These are phyloP conservation scores for Galbula dea DNA, from an alignment of 2,113 vertebrate genomes.

Conservation along the genomic window DNA sequence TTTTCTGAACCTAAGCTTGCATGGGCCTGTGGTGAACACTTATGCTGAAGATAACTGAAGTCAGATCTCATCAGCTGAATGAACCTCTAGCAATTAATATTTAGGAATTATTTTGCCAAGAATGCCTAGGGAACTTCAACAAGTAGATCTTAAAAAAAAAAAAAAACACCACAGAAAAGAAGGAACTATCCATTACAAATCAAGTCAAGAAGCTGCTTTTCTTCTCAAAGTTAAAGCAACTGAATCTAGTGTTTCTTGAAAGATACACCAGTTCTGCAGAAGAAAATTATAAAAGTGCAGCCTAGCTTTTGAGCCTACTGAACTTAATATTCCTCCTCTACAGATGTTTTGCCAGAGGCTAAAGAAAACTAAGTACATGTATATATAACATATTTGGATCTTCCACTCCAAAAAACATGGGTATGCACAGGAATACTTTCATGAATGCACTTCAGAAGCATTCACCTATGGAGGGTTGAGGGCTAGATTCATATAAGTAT, in stretches of 20 bases:
- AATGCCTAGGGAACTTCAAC: background rate
- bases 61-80: background rate
- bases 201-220: background rate
- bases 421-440: background rate
- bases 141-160: background rate
- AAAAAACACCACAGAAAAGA: background rate
- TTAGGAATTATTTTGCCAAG: background rate
- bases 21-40: background rate
- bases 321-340: background rate
- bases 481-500: background rate
- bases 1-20: slow-evolving; percentile 9
- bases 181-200: background rate
- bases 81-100: background rate
- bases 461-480: background rate
- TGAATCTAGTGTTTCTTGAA: background rate
- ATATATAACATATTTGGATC: background rate
- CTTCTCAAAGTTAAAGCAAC: background rate
- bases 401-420: background rate
- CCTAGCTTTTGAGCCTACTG: background rate
- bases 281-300: background rate
- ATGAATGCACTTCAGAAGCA: background rate
- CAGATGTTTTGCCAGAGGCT: background rate
- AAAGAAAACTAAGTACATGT: background rate
- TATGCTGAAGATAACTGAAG: background rate
- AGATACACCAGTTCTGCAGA: background rate